Base-by-base conservation (phyloP, 2,888 invertebrate genomes). In the Ophioninae sp. region DNA sequence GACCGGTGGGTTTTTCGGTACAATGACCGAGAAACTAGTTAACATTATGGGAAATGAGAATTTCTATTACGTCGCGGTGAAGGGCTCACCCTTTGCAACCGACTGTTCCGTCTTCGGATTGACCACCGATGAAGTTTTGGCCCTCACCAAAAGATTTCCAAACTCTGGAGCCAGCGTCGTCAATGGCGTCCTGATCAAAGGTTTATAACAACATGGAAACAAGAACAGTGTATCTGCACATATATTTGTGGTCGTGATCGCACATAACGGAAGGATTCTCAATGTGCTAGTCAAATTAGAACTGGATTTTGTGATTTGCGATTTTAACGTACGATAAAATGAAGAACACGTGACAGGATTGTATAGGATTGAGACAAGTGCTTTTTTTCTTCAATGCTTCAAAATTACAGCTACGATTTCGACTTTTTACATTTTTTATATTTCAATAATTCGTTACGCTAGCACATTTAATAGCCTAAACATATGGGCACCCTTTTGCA, bases 41-140 rank as follows among this genome's bases (percentile, higher is more conserved):
- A 93, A 91, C 88, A 88, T 93, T 81, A 88, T 94, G 79, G 92
- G 92, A 79, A 91, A 87, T 82, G 95, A 95, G 86, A 94, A 94
- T 87, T 95, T 94, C 91, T 95, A 95, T 83, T 97, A 97, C 93
- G 94, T 96, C 88, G 96, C 96, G 84, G 95, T 97, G 69, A 97
- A 97, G 93, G 97, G 96, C 57, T 97, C 97, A 6, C 93, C 97
- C 81, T 96, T 97, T 93, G 95, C 96, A 85, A 93, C 93, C 85
- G 96, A 97, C 90, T 95, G 96, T 92, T 94, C 95, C 84, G 96
- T 96, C 56, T 97, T 97, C 94, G 97, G 97, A 79, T 93, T 97
- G 86, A 95, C 95, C 89, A 93, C 94, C 74, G 95, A 95, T 84
- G 97, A 97, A 93, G 93, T 94, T 68, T 94, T 94, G 89, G 97